Evolutionary conservation across 1,140 invertebrate genomes (phyloP), one percentile per base, ranked within the genome.

Genomic region (Magallana angulata): DNA sequence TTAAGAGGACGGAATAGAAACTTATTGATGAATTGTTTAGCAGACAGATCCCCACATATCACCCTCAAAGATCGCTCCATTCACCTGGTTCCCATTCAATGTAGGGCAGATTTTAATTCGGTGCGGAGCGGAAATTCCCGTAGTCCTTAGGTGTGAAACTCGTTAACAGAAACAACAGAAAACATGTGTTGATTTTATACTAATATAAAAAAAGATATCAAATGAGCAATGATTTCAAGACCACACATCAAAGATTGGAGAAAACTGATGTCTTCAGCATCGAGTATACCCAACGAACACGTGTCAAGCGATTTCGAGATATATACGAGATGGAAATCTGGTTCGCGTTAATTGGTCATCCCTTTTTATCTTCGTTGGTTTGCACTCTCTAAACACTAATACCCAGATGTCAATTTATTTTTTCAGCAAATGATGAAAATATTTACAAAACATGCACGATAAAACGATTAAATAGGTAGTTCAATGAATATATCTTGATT

Each of bases 161-260:
- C 68, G 68, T 76, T 76, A 76, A 24, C 18, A 36, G 68, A 24
- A 76, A 76, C 68, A 76, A 76, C 68, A 76, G 68, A 76, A 76
- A 76, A 76, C 68, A 76, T 76, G 68, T 76, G 68, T 76, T 76
- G 68, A 76, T 36, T 76, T 76, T 76, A 76, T 76, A 48, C 68
- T 76, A 76, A 76, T 76, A 76, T 76, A 76, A 76, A 76, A 64
- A 76, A 76, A 76, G 68, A 76, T 76, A 76, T 76, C 68, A 24
- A 76, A 76, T 76, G 68, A 30, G 68, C 68, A 76, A 76, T 76
- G 68, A 76, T 76, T 76, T 76, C 68, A 76, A 76, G 68, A 76
- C 68, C 68, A 76, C 68, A 76, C 68, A 76, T 76, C 68, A 76
- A 76, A 76, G 68, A 76, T 76, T 76, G 68, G 24, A 30, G 68